These are phyloP conservation scores for Neodiprion fabricii DNA, from an alignment of 1,140 invertebrate genomes.

Conservation along the genomic window DNA sequence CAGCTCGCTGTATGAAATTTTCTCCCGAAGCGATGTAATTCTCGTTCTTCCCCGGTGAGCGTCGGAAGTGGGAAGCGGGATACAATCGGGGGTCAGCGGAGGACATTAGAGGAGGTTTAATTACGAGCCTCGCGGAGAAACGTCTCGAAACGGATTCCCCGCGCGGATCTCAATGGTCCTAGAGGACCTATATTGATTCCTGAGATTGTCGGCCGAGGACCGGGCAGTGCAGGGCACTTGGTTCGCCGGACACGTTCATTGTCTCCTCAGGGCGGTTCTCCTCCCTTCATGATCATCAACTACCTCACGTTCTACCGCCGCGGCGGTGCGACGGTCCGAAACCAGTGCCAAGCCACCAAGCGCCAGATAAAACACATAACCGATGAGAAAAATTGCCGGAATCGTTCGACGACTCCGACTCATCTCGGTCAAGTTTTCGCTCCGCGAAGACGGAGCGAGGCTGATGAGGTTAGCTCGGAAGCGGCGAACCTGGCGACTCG, in stretches of 20 bases:
- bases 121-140: neutral
- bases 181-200: neutral
- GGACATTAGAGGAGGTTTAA: neutral
- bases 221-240: conserved; percentile 3
- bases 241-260: conserved; percentile 6
- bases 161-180: conserved; percentile 1
- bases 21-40: too few species aligned
- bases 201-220: neutral
- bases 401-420: neutral
- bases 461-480: neutral
- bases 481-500: neutral
- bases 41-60: too few species aligned
- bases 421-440: neutral
- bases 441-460: neutral
- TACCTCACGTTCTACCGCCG: neutral
- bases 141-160: neutral
- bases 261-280: conserved; percentile 2
- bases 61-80: too few species aligned
- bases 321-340: neutral
- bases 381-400: neutral
- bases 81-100: too few species aligned
- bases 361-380: neutral
- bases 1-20: too few species aligned
- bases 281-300: conserved; percentile 7
- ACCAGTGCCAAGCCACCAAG: conserved; percentile 2